Conservation (phyloP, 2,888 invertebrate genomes). For the Bombylius major region DNA sequence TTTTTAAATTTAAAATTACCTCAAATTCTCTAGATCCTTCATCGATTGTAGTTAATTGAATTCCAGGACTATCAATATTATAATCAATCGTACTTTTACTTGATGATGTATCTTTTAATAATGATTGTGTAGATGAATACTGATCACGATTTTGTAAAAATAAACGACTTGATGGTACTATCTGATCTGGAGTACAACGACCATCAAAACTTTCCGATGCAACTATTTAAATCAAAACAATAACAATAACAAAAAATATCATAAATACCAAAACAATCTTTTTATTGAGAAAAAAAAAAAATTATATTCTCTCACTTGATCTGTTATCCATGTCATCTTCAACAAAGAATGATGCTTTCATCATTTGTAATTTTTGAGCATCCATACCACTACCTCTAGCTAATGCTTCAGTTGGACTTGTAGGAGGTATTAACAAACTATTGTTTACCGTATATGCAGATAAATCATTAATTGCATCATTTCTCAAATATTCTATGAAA, state of each 20-base stretch:
- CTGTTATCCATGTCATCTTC: conserved; percentile 28
- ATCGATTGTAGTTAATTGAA: conserved; percentile 5
- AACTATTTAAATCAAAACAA: neutral
- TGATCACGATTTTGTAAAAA: conserved; percentile 12
- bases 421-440: conserved; percentile 18
- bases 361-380: conserved; percentile 60
- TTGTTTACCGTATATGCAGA: neutral
- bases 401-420: conserved; percentile 49
- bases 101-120: conserved; percentile 26
- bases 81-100: conserved; percentile 23
- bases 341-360: conserved; percentile 65
- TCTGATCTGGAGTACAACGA: conserved; percentile 19
- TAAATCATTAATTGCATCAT: neutral
- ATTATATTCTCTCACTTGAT: conserved; percentile 18
- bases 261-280: neutral
- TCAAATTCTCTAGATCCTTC: conserved; percentile 4
- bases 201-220: conserved; percentile 10
- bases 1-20: conserved; percentile 2
- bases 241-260: neutral
- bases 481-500: neutral
- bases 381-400: conserved; percentile 50
- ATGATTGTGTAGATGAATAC: conserved; percentile 16
- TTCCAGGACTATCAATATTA: conserved; percentile 13
- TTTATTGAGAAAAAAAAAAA: neutral
- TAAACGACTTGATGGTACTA: conserved; percentile 13